These are phyloP conservation scores for Petrosia ficiformis DNA, from an alignment of 37 sponge, comb jelly and placozoan genomes.

Conservation along the genomic window DNA sequence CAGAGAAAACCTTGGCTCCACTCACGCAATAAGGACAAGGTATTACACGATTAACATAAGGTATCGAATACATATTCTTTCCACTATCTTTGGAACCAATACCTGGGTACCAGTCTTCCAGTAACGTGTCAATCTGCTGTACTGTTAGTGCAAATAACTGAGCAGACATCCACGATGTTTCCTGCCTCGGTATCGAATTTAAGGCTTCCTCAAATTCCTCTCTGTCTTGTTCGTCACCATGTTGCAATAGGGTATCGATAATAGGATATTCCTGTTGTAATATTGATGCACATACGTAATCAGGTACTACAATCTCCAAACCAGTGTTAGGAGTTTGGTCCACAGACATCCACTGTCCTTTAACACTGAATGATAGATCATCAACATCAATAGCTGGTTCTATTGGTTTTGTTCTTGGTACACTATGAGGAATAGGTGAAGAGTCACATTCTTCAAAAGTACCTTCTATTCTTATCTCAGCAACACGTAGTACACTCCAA, in stretches of 20 bases:
- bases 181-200: constrained; percentile 21
- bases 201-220: background rate
- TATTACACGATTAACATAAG: constrained; percentile 79
- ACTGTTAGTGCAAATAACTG: constrained; percentile 61
- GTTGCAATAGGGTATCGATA: background rate
- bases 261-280: constrained; percentile 16
- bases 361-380: constrained; percentile 69
- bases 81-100: constrained; percentile 57
- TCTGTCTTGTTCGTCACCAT: background rate
- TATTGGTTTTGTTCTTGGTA: constrained; percentile 32
- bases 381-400: constrained; percentile 44
- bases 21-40: constrained; percentile 87
- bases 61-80: constrained; percentile 33
- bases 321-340: constrained; percentile 60
- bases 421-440: constrained; percentile 18
- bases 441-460: constrained; percentile 46
- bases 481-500: constrained; percentile 59
- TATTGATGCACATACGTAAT: constrained; percentile 49
- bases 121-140: constrained; percentile 66
- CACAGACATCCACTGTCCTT: constrained; percentile 58
- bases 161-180: constrained; percentile 73
- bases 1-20: constrained; percentile 11
- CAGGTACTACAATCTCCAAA: constrained; percentile 70
- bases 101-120: constrained; percentile 95
- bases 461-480: constrained; percentile 61